Base-by-base conservation (phyloP, 2,888 invertebrate species). In the Agrilus biguttatus region DNA sequence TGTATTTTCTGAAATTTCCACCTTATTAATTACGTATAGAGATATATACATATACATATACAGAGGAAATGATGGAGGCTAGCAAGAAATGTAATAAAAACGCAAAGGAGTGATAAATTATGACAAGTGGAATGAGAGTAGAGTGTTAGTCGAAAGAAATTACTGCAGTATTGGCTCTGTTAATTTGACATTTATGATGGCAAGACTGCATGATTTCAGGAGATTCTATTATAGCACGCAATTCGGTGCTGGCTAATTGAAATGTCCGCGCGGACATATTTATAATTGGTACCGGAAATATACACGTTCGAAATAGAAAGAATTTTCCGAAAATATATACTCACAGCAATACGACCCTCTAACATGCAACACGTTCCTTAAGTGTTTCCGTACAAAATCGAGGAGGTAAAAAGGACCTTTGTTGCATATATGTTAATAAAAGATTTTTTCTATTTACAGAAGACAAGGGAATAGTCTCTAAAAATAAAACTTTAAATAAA, bases 251-350 rank as follows among this genome's bases (percentile, higher is more conserved):
- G 59, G 53, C 55, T 60, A 60, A 60, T 60, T 60, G 60, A 60
- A 60, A 60, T 49, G 60, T 60, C 60, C 59, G 55, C 52, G 53
- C 55, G 51, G 59, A 60, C 59, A 55, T 59, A 59, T 60, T 58
- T 60, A 59, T 60, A 60, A 60, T 60, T 60, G 59, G 53, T 58
- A 59, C 54, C 53, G 51, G 57, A 57, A 56, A 57, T 57, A 58
- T 54, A 53, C 28, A 28, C 28, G 28, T 55, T 50, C 44, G 51
- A 47, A 54, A 55, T 56, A 57, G 55, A 56, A 55, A 54, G 49
- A 53, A 48, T 53, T 55, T 53, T 38, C 51, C 51, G 45, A 40
- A 51, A 49, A 54, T 55, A 52, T 51, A 51, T 51, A 50, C 49
- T 40, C 46, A 47, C 49, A 50, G 49, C 49, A 50, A 48, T 50